These are phyloP conservation scores for Rhizoglyphus robini DNA, from an alignment of 1,140 invertebrate genomes.

Conservation along the genomic window DNA sequence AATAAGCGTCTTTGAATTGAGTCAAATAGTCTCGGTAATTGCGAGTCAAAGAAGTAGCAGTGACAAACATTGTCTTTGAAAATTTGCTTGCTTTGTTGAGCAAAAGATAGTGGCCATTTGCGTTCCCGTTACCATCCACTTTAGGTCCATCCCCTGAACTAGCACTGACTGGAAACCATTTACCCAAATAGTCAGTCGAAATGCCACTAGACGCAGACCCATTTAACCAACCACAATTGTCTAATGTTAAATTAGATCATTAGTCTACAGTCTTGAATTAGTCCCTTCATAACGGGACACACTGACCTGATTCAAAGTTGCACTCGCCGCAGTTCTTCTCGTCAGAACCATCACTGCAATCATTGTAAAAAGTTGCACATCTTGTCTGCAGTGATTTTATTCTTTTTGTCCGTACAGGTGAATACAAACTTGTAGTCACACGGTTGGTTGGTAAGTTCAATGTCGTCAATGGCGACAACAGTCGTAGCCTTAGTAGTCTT, in stretches of 20 bases:
- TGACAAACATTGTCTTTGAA: neutral
- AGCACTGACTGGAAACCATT: neutral
- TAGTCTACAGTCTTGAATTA: neutral
- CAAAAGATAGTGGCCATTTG: neutral
- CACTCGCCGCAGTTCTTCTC: conserved; percentile 47
- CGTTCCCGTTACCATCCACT: neutral
- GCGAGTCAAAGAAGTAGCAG: neutral
- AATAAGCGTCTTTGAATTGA: conserved; percentile 2
- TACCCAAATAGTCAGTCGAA: neutral
- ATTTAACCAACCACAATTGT: neutral
- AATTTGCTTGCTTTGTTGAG: neutral
- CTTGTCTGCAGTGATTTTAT: conserved; percentile 5
- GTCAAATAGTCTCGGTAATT: neutral
- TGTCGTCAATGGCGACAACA: neutral
- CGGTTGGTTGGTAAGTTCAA: neutral
- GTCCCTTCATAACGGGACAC: neutral
- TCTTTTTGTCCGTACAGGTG: neutral
- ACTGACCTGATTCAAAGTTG: neutral
- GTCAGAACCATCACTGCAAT: conserved; percentile 56
- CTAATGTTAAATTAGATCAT: neutral
- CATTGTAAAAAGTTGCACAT: conserved; percentile 30
- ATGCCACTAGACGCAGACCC: neutral
- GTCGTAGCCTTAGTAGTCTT: neutral
- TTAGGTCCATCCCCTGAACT: neutral
- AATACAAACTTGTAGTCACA: neutral